phyloP scores from a whole-genome alignment of 2,113 vertebrate genomes.

The Numenius arquata region DNA sequence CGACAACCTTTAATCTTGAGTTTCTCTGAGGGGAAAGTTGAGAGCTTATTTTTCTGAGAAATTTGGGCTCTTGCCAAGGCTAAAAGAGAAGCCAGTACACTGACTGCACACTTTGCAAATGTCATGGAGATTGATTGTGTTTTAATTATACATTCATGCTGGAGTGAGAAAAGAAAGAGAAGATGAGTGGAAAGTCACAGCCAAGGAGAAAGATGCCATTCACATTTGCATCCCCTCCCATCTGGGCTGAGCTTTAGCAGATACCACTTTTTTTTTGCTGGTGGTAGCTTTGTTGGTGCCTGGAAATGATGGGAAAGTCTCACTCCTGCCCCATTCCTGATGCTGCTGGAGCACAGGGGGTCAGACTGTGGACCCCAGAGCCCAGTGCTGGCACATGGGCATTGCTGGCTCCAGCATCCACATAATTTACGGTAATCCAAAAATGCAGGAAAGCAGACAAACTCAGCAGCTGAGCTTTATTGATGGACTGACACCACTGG shows the following conservation, averaged over 20 bases:
- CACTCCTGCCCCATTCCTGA: background rate
- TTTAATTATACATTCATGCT: slow-evolving; percentile 33
- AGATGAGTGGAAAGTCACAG: background rate
- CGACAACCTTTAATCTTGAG: slow-evolving; percentile 42
- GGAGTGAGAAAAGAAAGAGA: background rate
- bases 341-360: background rate
- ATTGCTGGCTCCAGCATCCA: background rate
- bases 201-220: background rate
- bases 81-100: background rate
- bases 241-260: background rate
- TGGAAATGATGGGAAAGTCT: background rate
- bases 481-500: slow-evolving; percentile 51
- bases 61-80: slow-evolving; percentile 7
- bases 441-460: slow-evolving; percentile 24
- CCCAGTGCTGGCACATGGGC: rapidly evolving
- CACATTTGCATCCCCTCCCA: background rate
- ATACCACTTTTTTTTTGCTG: background rate
- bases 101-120: slow-evolving; percentile 4
- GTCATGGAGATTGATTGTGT: background rate
- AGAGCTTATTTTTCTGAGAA: background rate
- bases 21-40: slow-evolving; percentile 16
- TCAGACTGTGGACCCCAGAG: rapidly evolving
- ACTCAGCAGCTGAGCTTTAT: slow-evolving; percentile 58
- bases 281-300: background rate
- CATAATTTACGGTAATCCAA: slow-evolving; percentile 26